Percentiles rank a stretch among this genome's conserved stretches.
phyloP scores from a whole-genome alignment of 1,140 invertebrate species.

The Zaprionus taronus region DNA sequence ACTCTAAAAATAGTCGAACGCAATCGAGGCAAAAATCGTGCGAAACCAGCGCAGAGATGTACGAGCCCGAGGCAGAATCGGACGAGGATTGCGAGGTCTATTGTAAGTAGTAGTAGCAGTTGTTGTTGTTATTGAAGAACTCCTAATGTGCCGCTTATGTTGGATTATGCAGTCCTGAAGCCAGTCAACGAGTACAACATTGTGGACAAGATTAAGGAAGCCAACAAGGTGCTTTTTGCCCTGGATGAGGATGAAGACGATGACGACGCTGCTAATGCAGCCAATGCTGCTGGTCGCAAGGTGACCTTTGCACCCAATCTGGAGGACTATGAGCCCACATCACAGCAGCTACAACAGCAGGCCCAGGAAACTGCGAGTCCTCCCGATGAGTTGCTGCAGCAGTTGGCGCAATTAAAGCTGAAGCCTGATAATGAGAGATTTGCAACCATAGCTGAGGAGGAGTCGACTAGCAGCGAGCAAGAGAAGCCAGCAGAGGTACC shows the following conservation, averaged over 20 bases:
- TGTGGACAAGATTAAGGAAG: constrained; percentile 83
- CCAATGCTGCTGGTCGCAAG: constrained; percentile 48
- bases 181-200: constrained; percentile 84
- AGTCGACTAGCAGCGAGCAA: constrained; percentile 32
- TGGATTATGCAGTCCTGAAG: constrained; percentile 77
- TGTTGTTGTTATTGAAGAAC: not conserved
- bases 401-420: constrained; percentile 88
- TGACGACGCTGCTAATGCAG: constrained; percentile 17
- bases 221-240: constrained; percentile 80
- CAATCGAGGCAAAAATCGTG: constrained; percentile 53
- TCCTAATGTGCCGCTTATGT: constrained; percentile 58
- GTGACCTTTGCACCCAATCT: constrained; percentile 77
- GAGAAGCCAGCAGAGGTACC: not conserved
- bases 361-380: constrained; percentile 41
- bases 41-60: constrained; percentile 81
- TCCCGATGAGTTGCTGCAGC: constrained; percentile 81
- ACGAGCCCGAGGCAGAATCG: constrained; percentile 95
- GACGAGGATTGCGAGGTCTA: constrained; percentile 95
- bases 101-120: constrained; percentile 67
- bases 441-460: constrained; percentile 61
- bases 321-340: constrained; percentile 74
- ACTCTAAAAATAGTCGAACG: constrained; percentile 72
- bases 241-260: constrained; percentile 17
- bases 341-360: constrained; percentile 16
- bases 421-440: constrained; percentile 30